Base-by-base conservation (phyloP, 2,888 invertebrate genomes). In the Colletes collaris region DNA sequence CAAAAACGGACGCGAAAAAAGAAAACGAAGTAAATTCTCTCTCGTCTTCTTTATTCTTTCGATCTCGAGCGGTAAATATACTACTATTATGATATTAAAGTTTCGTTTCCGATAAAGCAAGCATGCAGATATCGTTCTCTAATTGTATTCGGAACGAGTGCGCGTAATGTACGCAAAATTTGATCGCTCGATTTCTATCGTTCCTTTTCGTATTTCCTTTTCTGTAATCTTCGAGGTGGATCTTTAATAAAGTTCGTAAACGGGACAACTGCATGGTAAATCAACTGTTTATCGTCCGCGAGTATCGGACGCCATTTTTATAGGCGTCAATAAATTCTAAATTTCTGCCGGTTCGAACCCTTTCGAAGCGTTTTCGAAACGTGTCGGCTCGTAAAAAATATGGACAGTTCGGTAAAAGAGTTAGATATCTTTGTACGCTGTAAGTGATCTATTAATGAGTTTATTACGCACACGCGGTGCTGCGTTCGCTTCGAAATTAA, bases 291-390 rank as follows among this genome's bases (percentile, higher is more conserved):
- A 88, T 87, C 86, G 82, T 85, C 84, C 67, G 46, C 74, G 49
- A 72, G 37, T 75, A 63, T 59, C 63, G 63, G 68, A 84, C 75
- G 75, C 86, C 86, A 88, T 87, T 89, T 89, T 90, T 90, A 90
- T 86, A 85, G 87, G 19, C 79, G 82, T 85, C 87, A 87, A 89
- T 91, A 91, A 90, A 90, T 89, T 88, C 83, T 70, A 76, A 79
- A 81, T 84, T 89, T 85, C 82, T 75, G 8, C 7, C 2, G 0
- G 64, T 70, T 58, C 60, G n/a, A 79, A 77, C 44, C 69, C 66
- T 16, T 76, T 8, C 27, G 40, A 40, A 40, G 27, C 52, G 35
- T 6, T 50, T 16, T 66, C 52, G 4, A 56, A 53, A 58, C 52
- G 3, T 35, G 50, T 4, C 5, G 37, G 53, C 27, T 65, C 49